These are phyloP conservation scores for Eupithecia exiguata DNA, from an alignment of 2,888 invertebrate species.

Conservation along the genomic window DNA sequence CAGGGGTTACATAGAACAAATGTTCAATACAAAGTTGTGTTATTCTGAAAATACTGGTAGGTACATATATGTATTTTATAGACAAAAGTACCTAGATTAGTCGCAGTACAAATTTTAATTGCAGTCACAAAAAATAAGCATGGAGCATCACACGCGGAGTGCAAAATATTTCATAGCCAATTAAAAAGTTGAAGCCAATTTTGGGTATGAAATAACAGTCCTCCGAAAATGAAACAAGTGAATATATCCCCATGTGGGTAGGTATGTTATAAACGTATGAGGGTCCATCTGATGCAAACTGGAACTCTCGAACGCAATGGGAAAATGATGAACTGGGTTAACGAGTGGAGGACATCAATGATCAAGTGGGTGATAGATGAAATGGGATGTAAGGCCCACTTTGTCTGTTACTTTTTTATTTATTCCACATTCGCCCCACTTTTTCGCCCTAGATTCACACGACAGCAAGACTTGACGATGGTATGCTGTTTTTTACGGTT, in stretches of 20 bases:
- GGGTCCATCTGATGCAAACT: not conserved
- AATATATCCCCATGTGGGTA: not conserved
- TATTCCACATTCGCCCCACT: too few species aligned
- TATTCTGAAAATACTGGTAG: not conserved
- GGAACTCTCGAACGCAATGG: not conserved
- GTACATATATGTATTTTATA: not conserved
- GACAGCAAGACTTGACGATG: too few species aligned
- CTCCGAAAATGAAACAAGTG: conserved; percentile 37
- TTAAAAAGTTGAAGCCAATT: conserved; percentile 41
- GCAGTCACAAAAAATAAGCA: not conserved
- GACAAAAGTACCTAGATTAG: not conserved
- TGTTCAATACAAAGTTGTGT: not conserved
- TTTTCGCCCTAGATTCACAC: too few species aligned
- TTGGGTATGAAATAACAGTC: not conserved
- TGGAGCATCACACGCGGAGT: not conserved
- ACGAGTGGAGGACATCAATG: too few species aligned
- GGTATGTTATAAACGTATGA: not conserved
- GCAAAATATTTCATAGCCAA: conserved; percentile 37
- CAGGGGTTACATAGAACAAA: not conserved
- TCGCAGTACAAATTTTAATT: not conserved
- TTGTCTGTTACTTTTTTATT: too few species aligned
- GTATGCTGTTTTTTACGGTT: too few species aligned
- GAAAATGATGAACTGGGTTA: too few species aligned
- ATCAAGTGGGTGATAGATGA: too few species aligned
- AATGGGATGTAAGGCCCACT: too few species aligned